A percentile compares a stretch with the other conserved stretches of the same genome.
Evolutionary conservation across 2,888 invertebrate species (phyloP).

Genomic region (Chydorus sphaericus): DNA sequence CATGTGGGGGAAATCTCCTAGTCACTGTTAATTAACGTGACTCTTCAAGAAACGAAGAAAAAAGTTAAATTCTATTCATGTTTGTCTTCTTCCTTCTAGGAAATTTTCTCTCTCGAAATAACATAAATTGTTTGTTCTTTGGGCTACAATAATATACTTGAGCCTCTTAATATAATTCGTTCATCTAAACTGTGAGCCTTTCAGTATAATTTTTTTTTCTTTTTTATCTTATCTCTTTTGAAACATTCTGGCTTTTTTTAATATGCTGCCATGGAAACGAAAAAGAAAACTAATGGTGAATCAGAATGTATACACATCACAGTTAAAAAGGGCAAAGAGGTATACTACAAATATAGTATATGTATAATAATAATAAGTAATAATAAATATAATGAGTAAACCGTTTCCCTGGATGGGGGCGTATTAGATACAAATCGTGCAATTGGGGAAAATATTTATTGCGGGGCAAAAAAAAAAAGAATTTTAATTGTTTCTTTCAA

Average conservation of each 20-base stretch:
- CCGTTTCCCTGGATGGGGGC: too few species aligned
- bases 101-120: too few species aligned
- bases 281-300: neutral
- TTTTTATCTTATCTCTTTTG: neutral
- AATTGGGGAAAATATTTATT: neutral
- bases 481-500: neutral
- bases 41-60: neutral
- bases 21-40: neutral
- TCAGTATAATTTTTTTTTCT: neutral
- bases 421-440: too few species aligned
- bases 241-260: too few species aligned
- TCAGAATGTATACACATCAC: slow-evolving; percentile 4
- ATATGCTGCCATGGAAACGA: neutral
- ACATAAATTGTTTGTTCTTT: neutral
- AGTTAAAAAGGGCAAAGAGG: slow-evolving; percentile 1
- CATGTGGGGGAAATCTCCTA: too few species aligned
- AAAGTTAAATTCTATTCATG: neutral
- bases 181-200: slow-evolving; percentile 5
- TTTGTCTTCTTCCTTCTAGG: neutral
- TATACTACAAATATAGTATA: neutral
- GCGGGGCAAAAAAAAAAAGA: neutral
- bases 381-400: neutral
- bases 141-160: neutral
- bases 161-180: neutral
- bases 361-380: neutral